Evolutionary conservation across 2,113 vertebrate species (phyloP).

Genomic region (Aptenodytes patagonicus): DNA sequence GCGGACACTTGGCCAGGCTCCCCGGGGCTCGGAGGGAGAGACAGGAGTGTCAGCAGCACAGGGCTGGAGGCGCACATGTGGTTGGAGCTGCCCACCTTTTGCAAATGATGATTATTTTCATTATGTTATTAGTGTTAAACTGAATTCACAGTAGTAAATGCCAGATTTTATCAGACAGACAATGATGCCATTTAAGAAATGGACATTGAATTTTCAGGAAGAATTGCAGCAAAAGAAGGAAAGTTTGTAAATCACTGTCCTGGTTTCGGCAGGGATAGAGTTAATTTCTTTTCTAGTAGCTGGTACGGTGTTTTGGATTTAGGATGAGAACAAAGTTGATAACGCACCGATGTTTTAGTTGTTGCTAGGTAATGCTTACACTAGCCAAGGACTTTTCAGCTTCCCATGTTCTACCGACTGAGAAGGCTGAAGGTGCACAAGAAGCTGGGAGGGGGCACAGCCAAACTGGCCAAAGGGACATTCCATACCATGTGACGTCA

Average conservation of each 20-base stretch:
- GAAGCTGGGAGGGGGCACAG: too few relatives aligned
- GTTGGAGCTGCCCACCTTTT: not conserved
- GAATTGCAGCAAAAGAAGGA: not conserved
- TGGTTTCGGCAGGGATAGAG: too few relatives aligned
- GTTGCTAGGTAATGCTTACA: too few relatives aligned
- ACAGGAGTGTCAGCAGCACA: not conserved
- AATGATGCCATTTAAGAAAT: not conserved
- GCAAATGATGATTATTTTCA: not conserved
- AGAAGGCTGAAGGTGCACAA: too few relatives aligned
- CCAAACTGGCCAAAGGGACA: too few relatives aligned
- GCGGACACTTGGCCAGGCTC: not conserved
- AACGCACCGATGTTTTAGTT: too few relatives aligned
- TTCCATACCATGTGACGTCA: too few relatives aligned
- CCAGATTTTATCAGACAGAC: not conserved
- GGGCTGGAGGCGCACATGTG: fast-evolving
- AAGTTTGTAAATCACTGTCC: not conserved
- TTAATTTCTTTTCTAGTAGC: too few relatives aligned
- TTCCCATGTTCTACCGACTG: too few relatives aligned
- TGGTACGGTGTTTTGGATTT: too few relatives aligned
- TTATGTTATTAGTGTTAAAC: not conserved
- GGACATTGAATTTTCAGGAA: not conserved
- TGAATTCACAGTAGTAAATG: not conserved
- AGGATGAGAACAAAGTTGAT: too few relatives aligned
- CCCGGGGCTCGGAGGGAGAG: not conserved
- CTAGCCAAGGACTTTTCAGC: too few relatives aligned